These are phyloP conservation scores for Acanthosepion esculentum DNA, from an alignment of 2,888 invertebrate species.

Conservation along the genomic window DNA sequence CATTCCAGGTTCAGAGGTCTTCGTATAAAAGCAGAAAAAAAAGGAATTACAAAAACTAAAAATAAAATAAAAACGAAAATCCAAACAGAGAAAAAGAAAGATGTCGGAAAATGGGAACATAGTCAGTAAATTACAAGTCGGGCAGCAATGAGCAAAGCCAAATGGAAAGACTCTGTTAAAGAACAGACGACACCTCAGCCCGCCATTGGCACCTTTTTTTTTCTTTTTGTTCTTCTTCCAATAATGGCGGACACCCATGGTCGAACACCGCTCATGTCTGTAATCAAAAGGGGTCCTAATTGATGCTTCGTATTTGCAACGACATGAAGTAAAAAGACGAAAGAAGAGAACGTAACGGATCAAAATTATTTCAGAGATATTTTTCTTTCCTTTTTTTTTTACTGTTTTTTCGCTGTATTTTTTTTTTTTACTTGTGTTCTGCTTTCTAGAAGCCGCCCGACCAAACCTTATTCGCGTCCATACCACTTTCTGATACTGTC, in stretches of 20 bases:
- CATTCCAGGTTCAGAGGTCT: not conserved
- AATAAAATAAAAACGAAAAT: not conserved
- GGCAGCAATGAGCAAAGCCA: not conserved
- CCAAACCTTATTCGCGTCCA: not conserved
- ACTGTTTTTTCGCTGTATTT: not conserved
- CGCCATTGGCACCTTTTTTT: not conserved
- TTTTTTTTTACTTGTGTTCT: not conserved
- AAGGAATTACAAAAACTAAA: not conserved
- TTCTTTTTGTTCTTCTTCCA: not conserved
- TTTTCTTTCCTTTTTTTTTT: not conserved
- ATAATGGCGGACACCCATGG: slow-evolving; percentile 20
- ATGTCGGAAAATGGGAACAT: not conserved
- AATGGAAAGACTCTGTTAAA: not conserved
- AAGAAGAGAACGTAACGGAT: not conserved
- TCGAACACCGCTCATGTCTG: not conserved
- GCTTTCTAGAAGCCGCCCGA: not conserved
- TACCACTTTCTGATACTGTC: not conserved
- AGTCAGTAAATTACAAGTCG: not conserved
- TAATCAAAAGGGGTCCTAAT: not conserved
- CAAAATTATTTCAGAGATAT: not conserved
- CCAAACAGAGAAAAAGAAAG: too few species aligned
- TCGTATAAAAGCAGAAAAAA: not conserved
- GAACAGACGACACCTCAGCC: not conserved
- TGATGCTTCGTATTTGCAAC: not conserved
- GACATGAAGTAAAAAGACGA: not conserved